A percentile compares a stretch with the other conserved stretches of the same genome.
These are phyloP conservation scores for Microctonus brassicae DNA, from an alignment of 2,888 invertebrate species.

Conservation along the genomic window DNA sequence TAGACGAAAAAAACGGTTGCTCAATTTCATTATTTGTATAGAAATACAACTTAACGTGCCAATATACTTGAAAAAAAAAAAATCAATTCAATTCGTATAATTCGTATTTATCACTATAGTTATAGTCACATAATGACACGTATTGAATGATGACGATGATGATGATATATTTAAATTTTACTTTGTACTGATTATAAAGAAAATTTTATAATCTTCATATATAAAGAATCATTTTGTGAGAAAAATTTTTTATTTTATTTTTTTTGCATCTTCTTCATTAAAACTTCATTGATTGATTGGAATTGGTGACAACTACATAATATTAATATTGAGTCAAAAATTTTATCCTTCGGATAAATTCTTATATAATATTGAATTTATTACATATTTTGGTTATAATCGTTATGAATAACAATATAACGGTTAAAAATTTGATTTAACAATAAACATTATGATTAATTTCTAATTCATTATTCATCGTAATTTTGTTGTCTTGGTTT, in stretches of 20 bases:
- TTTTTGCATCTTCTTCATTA: background rate
- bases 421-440: background rate
- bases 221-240: background rate
- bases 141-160: background rate
- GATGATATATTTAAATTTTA: background rate
- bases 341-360: background rate
- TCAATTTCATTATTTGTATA: no score
- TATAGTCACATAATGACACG: background rate
- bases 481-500: no score
- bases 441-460: background rate
- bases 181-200: constrained; percentile 5
- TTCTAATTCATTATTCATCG: background rate
- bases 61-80: no score
- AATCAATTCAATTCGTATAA: no score
- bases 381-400: constrained; percentile 21
- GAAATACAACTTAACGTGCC: no score
- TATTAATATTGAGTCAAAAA: constrained; percentile 17
- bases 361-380: constrained; percentile 24
- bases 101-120: background rate
- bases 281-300: background rate
- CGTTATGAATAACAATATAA: constrained; percentile 15
- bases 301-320: background rate
- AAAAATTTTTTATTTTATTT: background rate
- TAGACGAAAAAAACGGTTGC: no score
- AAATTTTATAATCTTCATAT: background rate